Conservation (phyloP, 2,888 invertebrate species). For the Ornithoptera priamus region DNA sequence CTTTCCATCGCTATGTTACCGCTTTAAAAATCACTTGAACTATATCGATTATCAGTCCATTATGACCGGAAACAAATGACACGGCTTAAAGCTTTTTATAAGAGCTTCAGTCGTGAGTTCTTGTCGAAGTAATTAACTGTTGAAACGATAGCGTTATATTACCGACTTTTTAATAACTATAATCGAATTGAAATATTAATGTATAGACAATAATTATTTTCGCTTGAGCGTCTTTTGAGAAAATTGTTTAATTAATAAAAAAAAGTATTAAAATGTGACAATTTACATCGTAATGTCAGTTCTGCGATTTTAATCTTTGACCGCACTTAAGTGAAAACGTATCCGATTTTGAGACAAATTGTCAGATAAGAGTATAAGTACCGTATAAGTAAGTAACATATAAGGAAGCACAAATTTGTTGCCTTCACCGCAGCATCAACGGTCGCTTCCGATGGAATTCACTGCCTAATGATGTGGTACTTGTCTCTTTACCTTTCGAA, state of each 20-base stretch:
- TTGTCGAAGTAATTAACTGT: constrained; percentile 68
- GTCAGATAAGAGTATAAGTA: constrained; percentile 59
- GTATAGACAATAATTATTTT: constrained; percentile 10
- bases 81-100: constrained; percentile 75
- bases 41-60: constrained; percentile 74
- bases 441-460: constrained; percentile 25
- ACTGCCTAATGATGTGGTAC: constrained; percentile 28
- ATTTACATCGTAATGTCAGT: neutral
- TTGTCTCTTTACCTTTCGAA: constrained; percentile 27
- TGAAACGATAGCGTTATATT: constrained; percentile 58
- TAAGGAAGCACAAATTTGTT: constrained; percentile 28
- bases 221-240: neutral
- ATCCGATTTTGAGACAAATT: constrained; percentile 71
- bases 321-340: constrained; percentile 46
- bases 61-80: constrained; percentile 71
- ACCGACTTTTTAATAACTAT: constrained; percentile 38
- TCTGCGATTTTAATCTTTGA: constrained; percentile 23
- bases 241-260: neutral
- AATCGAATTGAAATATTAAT: constrained; percentile 25
- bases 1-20: constrained; percentile 28
- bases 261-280: neutral
- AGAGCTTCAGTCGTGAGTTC: constrained; percentile 71
- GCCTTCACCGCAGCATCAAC: constrained; percentile 8
- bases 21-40: constrained; percentile 49
- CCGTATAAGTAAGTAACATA: constrained; percentile 25